Evolutionary conservation across 2,888 invertebrate species (phyloP).

Genomic region (Ectemnius cavifrons): DNA sequence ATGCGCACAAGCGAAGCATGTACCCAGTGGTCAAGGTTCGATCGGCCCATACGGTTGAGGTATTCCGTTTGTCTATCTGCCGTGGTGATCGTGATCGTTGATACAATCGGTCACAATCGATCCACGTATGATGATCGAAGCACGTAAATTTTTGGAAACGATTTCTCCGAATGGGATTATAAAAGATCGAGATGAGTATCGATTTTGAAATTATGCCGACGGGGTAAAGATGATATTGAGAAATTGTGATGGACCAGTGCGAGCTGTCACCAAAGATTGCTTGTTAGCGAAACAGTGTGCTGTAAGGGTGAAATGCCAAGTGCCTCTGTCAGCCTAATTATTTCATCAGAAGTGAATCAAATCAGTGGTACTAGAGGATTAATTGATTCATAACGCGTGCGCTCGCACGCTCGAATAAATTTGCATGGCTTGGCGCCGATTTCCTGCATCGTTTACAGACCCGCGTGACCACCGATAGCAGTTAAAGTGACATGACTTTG

Average conservation of each 20-base stretch:
- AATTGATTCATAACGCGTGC: constrained; percentile 18
- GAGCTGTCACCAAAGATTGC: background rate
- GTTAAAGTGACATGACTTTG: too few relatives aligned
- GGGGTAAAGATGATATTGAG: background rate
- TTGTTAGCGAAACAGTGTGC: background rate
- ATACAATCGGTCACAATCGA: background rate
- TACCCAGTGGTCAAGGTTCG: background rate
- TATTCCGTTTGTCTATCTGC: constrained; percentile 6
- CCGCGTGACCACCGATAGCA: background rate
- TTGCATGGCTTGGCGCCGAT: constrained; percentile 20
- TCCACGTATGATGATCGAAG: too few relatives aligned
- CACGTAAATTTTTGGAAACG: too few relatives aligned
- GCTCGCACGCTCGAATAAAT: constrained; percentile 16
- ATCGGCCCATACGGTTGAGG: background rate
- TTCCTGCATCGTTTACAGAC: constrained; percentile 17
- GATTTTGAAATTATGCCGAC: too few relatives aligned
- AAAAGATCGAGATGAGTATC: too few relatives aligned
- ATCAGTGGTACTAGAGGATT: background rate
- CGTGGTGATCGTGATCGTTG: constrained; percentile 3
- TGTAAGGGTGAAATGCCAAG: background rate
- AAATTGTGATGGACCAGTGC: background rate
- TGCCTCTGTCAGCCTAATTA: background rate
- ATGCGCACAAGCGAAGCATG: background rate
- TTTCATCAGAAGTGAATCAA: background rate
- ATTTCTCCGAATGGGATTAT: too few relatives aligned